These are phyloP conservation scores for Venturia canescens DNA, from an alignment of 1,140 invertebrate species.

Conservation along the genomic window DNA sequence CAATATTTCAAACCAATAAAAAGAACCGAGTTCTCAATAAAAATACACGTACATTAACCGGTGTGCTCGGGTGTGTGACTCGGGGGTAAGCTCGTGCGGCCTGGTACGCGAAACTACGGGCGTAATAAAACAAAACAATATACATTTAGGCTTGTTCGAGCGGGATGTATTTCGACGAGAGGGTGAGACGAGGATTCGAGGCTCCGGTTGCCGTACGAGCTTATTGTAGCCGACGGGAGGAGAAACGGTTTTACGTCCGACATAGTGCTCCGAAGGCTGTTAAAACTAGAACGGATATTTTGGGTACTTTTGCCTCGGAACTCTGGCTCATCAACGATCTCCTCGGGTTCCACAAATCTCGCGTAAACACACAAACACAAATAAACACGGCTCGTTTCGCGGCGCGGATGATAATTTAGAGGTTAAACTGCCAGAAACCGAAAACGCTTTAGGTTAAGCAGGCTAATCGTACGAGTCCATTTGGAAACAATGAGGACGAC, in stretches of 20 bases:
- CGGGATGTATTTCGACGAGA: constrained; percentile 10
- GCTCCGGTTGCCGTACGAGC: constrained; percentile 39
- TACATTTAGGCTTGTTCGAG: constrained; percentile 55
- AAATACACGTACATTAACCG: not conserved
- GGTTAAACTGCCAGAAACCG: not conserved
- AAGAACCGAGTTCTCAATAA: not conserved
- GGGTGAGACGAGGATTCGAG: constrained; percentile 13
- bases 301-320: constrained; percentile 51
- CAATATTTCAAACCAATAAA: constrained; percentile 64
- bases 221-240: not conserved
- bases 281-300: constrained; percentile 70
- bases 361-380: not conserved
- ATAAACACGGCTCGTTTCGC: not conserved
- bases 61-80: not conserved
- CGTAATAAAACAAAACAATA: constrained; percentile 71
- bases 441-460: not conserved
- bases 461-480: not conserved
- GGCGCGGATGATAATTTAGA: not conserved
- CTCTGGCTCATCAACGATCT: constrained; percentile 6
- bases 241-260: constrained; percentile 49
- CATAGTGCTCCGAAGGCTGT: constrained; percentile 53
- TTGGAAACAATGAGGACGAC: constrained; percentile 21
- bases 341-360: constrained; percentile 30
- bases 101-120: constrained; percentile 60
- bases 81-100: constrained; percentile 25